phyloP scores from a whole-genome alignment of 2,113 vertebrate species.

The Pygoscelis adeliae region DNA sequence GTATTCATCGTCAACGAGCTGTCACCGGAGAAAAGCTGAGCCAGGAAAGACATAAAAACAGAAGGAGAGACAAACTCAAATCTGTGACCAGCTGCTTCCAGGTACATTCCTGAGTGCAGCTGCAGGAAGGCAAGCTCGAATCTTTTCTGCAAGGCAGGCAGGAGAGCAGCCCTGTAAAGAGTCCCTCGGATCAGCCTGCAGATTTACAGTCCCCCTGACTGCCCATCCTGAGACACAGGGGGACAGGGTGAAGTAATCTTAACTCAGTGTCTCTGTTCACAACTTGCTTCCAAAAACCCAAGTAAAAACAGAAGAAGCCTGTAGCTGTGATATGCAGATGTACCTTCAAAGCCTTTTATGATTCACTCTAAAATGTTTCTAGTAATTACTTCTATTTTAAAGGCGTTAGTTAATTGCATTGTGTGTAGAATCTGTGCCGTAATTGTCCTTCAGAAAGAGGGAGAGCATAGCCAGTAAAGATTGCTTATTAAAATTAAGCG shows the following conservation, averaged over 20 bases:
- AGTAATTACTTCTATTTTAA: constrained; percentile 67
- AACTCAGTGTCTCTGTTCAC: neutral
- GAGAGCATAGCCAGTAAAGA: constrained; percentile 51
- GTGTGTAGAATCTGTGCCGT: constrained; percentile 34
- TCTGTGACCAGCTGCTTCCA: constrained; percentile 50
- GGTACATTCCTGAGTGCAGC: constrained; percentile 67
- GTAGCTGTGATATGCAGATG: constrained; percentile 38
- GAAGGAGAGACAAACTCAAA: constrained; percentile 38
- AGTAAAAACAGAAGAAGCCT: constrained; percentile 6
- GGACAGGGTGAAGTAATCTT: neutral
- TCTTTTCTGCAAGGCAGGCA: neutral
- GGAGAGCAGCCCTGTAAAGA: neutral
- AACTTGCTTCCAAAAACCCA: constrained; percentile 13
- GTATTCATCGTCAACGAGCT: constrained; percentile 76
- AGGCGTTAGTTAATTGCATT: constrained; percentile 57
- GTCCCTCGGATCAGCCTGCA: neutral
- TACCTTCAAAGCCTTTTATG: constrained; percentile 61
- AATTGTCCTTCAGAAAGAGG: constrained; percentile 62
- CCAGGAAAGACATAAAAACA: constrained; percentile 1
- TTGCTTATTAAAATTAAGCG: constrained; percentile 63
- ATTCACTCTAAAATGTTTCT: constrained; percentile 52
- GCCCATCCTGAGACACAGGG: neutral
- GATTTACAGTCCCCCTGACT: neutral
- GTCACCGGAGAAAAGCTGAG: constrained; percentile 68
- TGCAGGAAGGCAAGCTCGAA: constrained; percentile 33